These are phyloP conservation scores for Lamellibrachia satsuma DNA, from an alignment of 2,888 invertebrate genomes.

Conservation along the genomic window DNA sequence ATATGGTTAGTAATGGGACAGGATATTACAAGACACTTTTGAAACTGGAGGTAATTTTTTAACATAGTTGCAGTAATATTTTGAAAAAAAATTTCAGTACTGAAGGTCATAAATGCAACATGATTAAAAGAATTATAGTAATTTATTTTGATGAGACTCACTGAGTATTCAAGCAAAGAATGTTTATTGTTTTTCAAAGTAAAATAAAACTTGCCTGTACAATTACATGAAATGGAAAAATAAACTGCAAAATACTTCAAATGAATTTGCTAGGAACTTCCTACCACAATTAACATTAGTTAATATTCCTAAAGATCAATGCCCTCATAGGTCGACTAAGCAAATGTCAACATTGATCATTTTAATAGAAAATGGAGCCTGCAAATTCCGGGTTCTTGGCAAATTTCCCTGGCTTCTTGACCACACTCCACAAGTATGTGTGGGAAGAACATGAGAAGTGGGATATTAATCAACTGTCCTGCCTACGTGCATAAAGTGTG, in stretches of 20 bases:
- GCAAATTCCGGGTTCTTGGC: neutral
- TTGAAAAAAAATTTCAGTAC: neutral
- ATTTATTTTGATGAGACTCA: too few species aligned
- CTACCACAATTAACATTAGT: neutral
- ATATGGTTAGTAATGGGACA: too few species aligned
- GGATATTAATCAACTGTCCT: neutral
- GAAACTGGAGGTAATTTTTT: too few species aligned
- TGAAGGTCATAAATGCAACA: neutral
- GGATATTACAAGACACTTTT: too few species aligned
- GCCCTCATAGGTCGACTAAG: neutral
- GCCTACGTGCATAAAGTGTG: neutral
- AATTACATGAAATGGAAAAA: neutral
- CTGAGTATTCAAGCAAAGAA: too few species aligned
- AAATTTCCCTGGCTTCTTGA: neutral
- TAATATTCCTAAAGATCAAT: neutral
- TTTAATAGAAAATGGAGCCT: neutral
- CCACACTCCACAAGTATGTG: neutral
- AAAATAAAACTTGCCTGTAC: neutral
- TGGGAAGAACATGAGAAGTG: neutral
- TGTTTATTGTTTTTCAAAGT: neutral
- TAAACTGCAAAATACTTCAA: neutral
- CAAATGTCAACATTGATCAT: constrained; percentile 3
- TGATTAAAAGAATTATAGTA: neutral
- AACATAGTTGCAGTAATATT: neutral
- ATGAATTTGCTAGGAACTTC: neutral